Conservation (phyloP, 2,113 vertebrate species). For the Bufo bufo region DNA sequence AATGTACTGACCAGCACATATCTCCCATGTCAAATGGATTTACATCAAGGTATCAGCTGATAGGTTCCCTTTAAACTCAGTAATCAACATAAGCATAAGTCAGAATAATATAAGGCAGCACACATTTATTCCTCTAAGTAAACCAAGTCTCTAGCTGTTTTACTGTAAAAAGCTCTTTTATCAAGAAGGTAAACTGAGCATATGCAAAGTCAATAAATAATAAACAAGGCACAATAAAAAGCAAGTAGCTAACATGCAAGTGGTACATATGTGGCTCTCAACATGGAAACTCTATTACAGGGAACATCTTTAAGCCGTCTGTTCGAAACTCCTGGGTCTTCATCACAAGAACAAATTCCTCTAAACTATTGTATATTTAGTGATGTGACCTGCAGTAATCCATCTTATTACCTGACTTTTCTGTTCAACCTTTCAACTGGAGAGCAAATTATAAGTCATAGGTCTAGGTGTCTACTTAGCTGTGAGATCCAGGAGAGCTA, state of each 20-base stretch:
- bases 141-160: not conserved
- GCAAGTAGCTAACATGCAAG: conserved; percentile 15
- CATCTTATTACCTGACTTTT: not conserved
- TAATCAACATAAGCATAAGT: not conserved
- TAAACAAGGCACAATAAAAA: conserved; percentile 44
- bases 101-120: not conserved
- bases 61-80: not conserved
- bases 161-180: conserved; percentile 14
- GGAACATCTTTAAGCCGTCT: conserved; percentile 37
- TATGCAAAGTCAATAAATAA: conserved; percentile 49
- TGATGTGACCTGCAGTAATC: conserved; percentile 7
- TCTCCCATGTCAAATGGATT: too few relatives aligned
- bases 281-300: conserved; percentile 55
- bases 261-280: conserved; percentile 37
- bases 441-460: not conserved
- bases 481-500: not conserved
- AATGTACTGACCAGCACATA: too few relatives aligned
- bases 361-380: not conserved
- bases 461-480: not conserved
- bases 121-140: not conserved
- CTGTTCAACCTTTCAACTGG: not conserved
- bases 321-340: conserved; percentile 11
- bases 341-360: not conserved
- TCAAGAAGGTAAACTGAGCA: conserved; percentile 1
- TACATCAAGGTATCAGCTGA: too few relatives aligned